phyloP scores from a whole-genome alignment of 1,140 invertebrate genomes.

The Cataglyphis hispanica region DNA sequence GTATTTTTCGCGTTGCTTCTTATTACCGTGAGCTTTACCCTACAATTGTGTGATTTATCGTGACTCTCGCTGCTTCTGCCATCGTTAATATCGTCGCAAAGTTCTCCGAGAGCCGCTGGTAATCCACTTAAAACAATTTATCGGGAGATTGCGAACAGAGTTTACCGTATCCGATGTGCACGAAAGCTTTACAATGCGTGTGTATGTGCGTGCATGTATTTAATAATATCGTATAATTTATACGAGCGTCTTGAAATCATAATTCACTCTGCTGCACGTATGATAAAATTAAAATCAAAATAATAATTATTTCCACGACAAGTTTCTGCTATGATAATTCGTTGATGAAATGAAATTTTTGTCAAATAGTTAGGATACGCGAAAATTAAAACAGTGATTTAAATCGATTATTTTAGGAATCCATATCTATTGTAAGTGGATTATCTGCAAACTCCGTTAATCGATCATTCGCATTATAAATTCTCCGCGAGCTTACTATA shows the following conservation, averaged over 20 bases:
- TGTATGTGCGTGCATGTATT: neutral
- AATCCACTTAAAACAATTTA: conserved; percentile 64
- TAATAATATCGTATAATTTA: conserved; percentile 45
- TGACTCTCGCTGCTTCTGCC: conserved; percentile 45
- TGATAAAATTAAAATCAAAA: conserved; percentile 11
- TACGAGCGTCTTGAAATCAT: conserved; percentile 38
- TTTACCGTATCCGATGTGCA: conserved; percentile 50
- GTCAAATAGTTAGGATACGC: neutral
- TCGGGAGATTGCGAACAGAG: conserved; percentile 47
- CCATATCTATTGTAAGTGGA: neutral
- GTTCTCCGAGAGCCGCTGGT: conserved; percentile 42
- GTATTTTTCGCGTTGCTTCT: conserved; percentile 21
- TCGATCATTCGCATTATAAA: conserved; percentile 10
- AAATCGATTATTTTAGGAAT: neutral
- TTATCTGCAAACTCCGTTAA: neutral
- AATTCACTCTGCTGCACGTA: conserved; percentile 4
- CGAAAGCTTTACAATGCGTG: conserved; percentile 3
- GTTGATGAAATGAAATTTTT: neutral
- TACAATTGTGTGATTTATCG: conserved; percentile 63
- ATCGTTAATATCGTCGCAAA: conserved; percentile 30
- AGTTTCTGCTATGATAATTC: conserved; percentile 14
- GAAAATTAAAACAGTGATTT: neutral
- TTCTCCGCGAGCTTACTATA: neutral
- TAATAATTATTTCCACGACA: neutral
- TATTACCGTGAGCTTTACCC: neutral